Conservation (phyloP, 2,113 vertebrate species). For the Otus sunia region DNA sequence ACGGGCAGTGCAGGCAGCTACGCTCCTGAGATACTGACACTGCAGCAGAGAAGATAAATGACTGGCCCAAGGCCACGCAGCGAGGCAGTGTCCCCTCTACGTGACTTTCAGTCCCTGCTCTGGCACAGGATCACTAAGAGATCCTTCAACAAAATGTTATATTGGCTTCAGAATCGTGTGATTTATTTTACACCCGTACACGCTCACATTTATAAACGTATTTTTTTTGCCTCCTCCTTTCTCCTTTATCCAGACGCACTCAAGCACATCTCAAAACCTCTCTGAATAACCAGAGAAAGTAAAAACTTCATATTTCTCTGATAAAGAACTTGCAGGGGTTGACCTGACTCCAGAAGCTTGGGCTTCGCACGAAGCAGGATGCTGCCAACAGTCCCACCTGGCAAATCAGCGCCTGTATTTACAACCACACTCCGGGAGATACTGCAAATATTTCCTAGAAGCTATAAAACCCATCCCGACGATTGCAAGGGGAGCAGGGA, state of each 20-base stretch:
- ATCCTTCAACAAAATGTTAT: not conserved
- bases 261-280: not conserved
- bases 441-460: not conserved
- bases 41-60: not conserved
- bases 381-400: not conserved
- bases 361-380: not conserved
- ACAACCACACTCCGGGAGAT: not conserved
- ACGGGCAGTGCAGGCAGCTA: not conserved
- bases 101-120: not conserved
- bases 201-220: not conserved
- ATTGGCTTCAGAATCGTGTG: not conserved
- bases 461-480: not conserved
- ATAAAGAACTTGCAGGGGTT: not conserved
- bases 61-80: not conserved
- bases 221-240: not conserved
- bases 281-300: not conserved
- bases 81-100: not conserved
- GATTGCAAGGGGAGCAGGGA: fast-evolving
- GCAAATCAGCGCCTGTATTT: not conserved
- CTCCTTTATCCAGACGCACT: not conserved
- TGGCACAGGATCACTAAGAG: not conserved
- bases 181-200: not conserved
- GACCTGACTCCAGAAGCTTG: not conserved
- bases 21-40: not conserved
- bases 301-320: fast-evolving